Evolutionary conservation across 1,140 invertebrate genomes (phyloP).

Genomic region (Caenorhabditis briggsae): DNA sequence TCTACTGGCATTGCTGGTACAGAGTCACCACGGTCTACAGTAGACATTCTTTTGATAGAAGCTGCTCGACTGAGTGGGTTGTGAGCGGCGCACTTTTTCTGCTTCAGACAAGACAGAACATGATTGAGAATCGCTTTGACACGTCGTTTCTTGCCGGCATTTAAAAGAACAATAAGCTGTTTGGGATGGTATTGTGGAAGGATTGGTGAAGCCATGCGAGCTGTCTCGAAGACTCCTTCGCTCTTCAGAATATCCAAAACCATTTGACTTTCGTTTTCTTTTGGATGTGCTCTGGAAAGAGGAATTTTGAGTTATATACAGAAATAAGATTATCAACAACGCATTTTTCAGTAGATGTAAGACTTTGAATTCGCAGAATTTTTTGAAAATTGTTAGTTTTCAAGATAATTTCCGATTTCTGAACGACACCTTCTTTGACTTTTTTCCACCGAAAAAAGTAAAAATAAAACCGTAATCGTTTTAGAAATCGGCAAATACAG

Average conservation of each 20-base stretch:
- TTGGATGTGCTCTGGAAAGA: slow-evolving; percentile 35
- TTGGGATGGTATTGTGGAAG: slow-evolving; percentile 99
- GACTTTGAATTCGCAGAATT: too few relatives aligned
- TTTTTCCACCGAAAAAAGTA: too few relatives aligned
- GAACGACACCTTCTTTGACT: too few relatives aligned
- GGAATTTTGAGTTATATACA: too few relatives aligned
- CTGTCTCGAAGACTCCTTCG: slow-evolving; percentile 91
- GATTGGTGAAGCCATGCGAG: slow-evolving; percentile 95
- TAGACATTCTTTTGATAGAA: slow-evolving; percentile 62
- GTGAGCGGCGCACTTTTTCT: slow-evolving; percentile 45
- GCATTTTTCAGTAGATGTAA: too few relatives aligned
- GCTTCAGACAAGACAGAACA: slow-evolving; percentile 83
- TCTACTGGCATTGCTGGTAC: slow-evolving; percentile 78
- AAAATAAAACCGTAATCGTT: too few relatives aligned
- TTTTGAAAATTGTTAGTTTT: too few relatives aligned
- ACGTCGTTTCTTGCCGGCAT: slow-evolving; percentile 96
- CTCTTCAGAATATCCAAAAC: slow-evolving; percentile 71
- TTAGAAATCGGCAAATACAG: too few relatives aligned
- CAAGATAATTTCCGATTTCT: too few relatives aligned
- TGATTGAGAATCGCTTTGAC: slow-evolving; percentile 97
- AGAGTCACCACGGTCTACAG: slow-evolving; percentile 84
- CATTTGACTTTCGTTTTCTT: slow-evolving; percentile 47
- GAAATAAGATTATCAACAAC: too few relatives aligned
- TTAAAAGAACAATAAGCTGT: slow-evolving; percentile 96
- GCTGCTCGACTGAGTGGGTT: slow-evolving; percentile 66